phyloP scores from a whole-genome alignment of 2,888 invertebrate genomes.

The Spisula solida region DNA sequence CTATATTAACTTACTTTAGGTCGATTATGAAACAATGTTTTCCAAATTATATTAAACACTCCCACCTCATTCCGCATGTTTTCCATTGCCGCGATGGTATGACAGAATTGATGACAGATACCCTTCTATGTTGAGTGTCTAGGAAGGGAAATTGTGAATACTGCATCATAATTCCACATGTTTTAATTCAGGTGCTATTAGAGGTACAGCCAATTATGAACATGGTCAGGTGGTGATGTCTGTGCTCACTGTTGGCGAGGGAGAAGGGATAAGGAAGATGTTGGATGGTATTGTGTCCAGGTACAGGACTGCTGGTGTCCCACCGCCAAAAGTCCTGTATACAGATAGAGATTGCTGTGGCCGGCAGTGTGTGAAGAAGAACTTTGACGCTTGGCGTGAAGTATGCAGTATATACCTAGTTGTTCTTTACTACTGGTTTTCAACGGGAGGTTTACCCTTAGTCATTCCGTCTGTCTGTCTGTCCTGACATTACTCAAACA shows the following conservation, averaged over 20 bases:
- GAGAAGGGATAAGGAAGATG: constrained; percentile 59
- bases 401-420: constrained; percentile 41
- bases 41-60: too few species aligned
- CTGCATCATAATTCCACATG: not conserved
- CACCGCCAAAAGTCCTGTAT: constrained; percentile 69
- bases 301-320: constrained; percentile 59
- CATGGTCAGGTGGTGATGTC: constrained; percentile 71
- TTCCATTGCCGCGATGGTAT: too few species aligned
- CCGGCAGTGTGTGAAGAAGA: constrained; percentile 18
- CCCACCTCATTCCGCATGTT: too few species aligned
- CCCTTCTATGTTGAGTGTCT: too few species aligned
- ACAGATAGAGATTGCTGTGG: constrained; percentile 75
- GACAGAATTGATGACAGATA: too few species aligned
- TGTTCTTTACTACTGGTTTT: too few species aligned
- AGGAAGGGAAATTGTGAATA: not conserved
- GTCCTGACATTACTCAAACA: too few species aligned
- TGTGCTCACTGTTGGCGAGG: constrained; percentile 72
- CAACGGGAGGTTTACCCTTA: too few species aligned
- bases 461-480: too few species aligned
- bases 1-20: too few species aligned
- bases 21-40: too few species aligned
- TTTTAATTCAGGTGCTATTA: constrained; percentile 30
- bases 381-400: constrained; percentile 43
- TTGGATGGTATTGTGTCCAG: constrained; percentile 57
- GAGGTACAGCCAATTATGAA: constrained; percentile 66